phyloP scores from a whole-genome alignment of 2,888 invertebrate species.

The Drosophila quinaria region DNA sequence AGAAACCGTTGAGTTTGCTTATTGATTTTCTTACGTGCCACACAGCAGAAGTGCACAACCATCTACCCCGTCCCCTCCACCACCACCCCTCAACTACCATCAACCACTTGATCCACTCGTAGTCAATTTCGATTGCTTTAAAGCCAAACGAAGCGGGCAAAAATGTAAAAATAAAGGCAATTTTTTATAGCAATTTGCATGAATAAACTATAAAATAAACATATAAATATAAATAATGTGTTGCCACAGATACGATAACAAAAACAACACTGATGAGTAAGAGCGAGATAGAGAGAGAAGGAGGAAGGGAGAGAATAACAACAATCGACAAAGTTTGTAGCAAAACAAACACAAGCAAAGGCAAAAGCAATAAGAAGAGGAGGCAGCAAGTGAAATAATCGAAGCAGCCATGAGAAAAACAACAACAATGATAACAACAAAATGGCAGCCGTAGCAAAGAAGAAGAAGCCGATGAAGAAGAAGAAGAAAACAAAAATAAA shows the following conservation, averaged over 20 bases:
- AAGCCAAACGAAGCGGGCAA: constrained; percentile 55
- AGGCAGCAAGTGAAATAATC: constrained; percentile 53
- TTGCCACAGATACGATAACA: constrained; percentile 69
- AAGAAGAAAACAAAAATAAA: constrained; percentile 69
- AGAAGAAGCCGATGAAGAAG: constrained; percentile 49
- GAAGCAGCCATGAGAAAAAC: constrained; percentile 63
- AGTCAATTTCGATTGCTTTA: constrained; percentile 62
- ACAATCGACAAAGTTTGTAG: constrained; percentile 55
- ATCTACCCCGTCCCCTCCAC: too few species aligned
- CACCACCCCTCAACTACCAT: background rate
- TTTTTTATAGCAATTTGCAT: constrained; percentile 83
- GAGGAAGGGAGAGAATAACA: constrained; percentile 29
- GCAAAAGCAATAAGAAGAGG: constrained; percentile 49
- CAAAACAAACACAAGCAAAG: constrained; percentile 57
- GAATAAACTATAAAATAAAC: constrained; percentile 84
- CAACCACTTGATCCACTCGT: background rate
- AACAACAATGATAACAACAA: constrained; percentile 43
- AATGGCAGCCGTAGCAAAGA: constrained; percentile 56
- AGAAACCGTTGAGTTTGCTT: constrained; percentile 64
- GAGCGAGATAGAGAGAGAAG: background rate
- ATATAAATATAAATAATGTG: constrained; percentile 83
- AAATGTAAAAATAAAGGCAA: constrained; percentile 80
- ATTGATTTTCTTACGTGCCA: constrained; percentile 71
- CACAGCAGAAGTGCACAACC: constrained; percentile 41
- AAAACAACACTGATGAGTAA: constrained; percentile 30